Evolutionary conservation across 2,888 invertebrate species (phyloP).

Genomic region (Drosophila macrospina): DNA sequence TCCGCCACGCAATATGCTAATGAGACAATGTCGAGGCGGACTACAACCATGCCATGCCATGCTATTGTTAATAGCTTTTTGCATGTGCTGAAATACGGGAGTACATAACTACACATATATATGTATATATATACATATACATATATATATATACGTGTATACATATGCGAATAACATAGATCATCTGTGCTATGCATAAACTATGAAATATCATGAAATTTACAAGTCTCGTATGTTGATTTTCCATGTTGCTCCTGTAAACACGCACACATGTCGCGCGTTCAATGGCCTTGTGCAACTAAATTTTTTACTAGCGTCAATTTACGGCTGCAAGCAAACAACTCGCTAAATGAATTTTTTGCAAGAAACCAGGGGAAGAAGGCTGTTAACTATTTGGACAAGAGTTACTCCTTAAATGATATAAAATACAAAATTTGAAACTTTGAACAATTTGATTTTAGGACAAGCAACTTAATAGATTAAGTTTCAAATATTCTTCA

Average conservation of each 20-base stretch:
- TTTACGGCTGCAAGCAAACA: slow-evolving; percentile 72
- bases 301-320: slow-evolving; percentile 68
- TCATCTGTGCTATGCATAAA: slow-evolving; percentile 69
- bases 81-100: slow-evolving; percentile 59
- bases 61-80: slow-evolving; percentile 68
- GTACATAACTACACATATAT: slow-evolving; percentile 6
- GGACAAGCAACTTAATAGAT: not conserved
- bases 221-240: slow-evolving; percentile 61
- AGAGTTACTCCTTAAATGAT: not conserved
- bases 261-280: slow-evolving; percentile 67
- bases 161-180: slow-evolving; percentile 49
- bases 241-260: slow-evolving; percentile 60
- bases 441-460: not conserved
- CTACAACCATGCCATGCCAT: slow-evolving; percentile 14
- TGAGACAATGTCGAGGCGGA: slow-evolving; percentile 60
- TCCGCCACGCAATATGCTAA: slow-evolving; percentile 83
- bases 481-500: too few relatives aligned
- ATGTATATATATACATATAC: slow-evolving; percentile 4
- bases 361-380: slow-evolving; percentile 5
- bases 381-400: not conserved
- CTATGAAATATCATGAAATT: slow-evolving; percentile 75
- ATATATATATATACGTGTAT: not conserved
- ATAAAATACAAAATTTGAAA: too few relatives aligned
- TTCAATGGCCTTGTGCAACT: slow-evolving; percentile 63
- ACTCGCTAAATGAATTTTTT: slow-evolving; percentile 72